These are phyloP conservation scores for Scaptomyza reducta DNA, from an alignment of 2,888 invertebrate species.

Conservation along the genomic window DNA sequence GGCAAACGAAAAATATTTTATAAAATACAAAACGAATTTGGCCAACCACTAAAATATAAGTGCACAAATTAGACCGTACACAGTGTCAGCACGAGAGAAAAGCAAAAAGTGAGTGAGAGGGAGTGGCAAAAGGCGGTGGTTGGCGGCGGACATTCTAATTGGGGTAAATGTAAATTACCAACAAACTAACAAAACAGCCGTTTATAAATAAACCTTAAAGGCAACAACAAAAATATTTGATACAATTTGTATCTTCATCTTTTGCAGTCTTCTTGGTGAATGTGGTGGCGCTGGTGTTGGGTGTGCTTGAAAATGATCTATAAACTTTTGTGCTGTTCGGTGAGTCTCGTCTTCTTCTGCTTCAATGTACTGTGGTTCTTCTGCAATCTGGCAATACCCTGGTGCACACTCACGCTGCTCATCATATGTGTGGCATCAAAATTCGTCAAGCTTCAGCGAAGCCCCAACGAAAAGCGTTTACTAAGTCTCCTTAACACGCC, in stretches of 20 bases:
- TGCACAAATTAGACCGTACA: neutral
- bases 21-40: constrained; percentile 5
- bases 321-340: constrained; percentile 82
- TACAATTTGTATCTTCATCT: constrained; percentile 24
- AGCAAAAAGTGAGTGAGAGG: constrained; percentile 22
- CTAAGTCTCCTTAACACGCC: constrained; percentile 77
- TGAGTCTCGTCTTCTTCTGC: constrained; percentile 80
- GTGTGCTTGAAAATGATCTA: constrained; percentile 83
- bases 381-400: constrained; percentile 83
- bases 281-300: constrained; percentile 81
- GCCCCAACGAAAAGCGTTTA: constrained; percentile 82
- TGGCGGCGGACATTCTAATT: constrained; percentile 57
- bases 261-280: constrained; percentile 66
- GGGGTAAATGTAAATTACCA: constrained; percentile 56
- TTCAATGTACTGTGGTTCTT: constrained; percentile 83
- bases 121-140: constrained; percentile 44
- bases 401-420: constrained; percentile 82
- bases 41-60: neutral
- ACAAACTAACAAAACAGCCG: constrained; percentile 30
- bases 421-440: constrained; percentile 83
- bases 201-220: constrained; percentile 57
- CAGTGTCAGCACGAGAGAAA: constrained; percentile 1
- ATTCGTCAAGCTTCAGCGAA: constrained; percentile 82
- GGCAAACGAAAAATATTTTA: constrained; percentile 1
- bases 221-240: constrained; percentile 10